A percentile compares a stretch with the other conserved stretches of the same genome.
phyloP scores from a whole-genome alignment of 2,888 invertebrate species.

The Caradrina kadenii region DNA sequence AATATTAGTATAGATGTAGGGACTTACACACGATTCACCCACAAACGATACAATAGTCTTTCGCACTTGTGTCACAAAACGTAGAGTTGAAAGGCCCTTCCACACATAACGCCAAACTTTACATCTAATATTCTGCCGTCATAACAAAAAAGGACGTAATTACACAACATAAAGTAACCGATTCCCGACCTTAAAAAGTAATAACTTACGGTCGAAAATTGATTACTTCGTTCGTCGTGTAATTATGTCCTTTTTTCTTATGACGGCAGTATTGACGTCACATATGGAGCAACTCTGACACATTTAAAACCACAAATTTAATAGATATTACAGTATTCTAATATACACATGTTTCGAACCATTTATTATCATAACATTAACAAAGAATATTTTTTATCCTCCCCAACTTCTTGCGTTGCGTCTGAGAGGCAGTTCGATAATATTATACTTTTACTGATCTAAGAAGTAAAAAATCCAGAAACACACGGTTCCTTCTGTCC shows the following conservation, averaged over 20 bases:
- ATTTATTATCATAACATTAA: constrained; percentile 38
- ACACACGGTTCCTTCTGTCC: background rate
- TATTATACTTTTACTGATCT: too few relatives aligned
- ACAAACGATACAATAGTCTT: background rate
- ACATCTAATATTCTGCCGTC: too few relatives aligned
- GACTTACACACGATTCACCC: background rate
- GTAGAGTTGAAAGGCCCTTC: constrained; percentile 11
- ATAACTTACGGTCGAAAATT: too few relatives aligned
- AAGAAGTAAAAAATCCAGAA: too few relatives aligned
- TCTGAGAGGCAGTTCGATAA: constrained; percentile 11
- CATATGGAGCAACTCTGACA: constrained; percentile 15
- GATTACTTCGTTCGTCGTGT: too few relatives aligned
- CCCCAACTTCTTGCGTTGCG: background rate
- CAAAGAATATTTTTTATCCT: constrained; percentile 37
- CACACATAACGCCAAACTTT: constrained; percentile 11
- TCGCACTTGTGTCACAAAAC: constrained; percentile 1
- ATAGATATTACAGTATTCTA: constrained; percentile 20
- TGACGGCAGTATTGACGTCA: too few relatives aligned
- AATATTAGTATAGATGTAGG: constrained; percentile 17
- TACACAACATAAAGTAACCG: too few relatives aligned
- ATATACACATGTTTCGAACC: constrained; percentile 25
- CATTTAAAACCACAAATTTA: constrained; percentile 25
- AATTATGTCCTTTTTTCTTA: too few relatives aligned
- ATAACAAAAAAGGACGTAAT: too few relatives aligned
- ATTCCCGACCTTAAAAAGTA: too few relatives aligned